phyloP scores from a whole-genome alignment of 1,140 invertebrate genomes.

The Caenorhabditis latens region DNA sequence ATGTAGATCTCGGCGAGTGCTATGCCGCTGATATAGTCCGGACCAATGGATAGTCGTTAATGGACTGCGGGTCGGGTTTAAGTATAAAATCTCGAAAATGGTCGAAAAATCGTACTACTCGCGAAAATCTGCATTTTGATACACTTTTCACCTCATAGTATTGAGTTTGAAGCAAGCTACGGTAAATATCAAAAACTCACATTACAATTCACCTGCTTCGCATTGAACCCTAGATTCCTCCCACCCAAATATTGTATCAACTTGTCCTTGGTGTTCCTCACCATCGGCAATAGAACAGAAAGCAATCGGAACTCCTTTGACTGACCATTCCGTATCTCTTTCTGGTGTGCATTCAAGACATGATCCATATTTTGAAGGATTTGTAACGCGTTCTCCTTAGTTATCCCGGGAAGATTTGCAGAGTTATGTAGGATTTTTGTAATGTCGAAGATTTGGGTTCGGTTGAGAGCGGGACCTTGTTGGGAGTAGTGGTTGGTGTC shows the following conservation, averaged over 20 bases:
- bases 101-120: no score
- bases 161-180: no score
- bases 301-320: neutral
- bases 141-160: no score
- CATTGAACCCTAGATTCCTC: constrained; percentile 42
- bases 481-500: constrained; percentile 52
- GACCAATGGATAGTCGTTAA: no score
- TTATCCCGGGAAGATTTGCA: constrained; percentile 32
- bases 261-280: constrained; percentile 14
- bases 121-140: no score
- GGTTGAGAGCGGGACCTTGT: neutral
- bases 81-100: no score
- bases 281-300: constrained; percentile 21
- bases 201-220: constrained; percentile 27
- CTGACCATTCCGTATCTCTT: neutral
- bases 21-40: no score
- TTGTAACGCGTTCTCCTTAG: constrained; percentile 16
- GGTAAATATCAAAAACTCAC: neutral
- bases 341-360: neutral
- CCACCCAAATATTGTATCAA: constrained; percentile 40
- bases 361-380: constrained; percentile 58
- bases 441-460: constrained; percentile 46
- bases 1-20: no score
- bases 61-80: no score
- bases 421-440: constrained; percentile 52